These are phyloP conservation scores for Syrmaticus mikado DNA, from an alignment of 2,113 vertebrate species.

Conservation along the genomic window DNA sequence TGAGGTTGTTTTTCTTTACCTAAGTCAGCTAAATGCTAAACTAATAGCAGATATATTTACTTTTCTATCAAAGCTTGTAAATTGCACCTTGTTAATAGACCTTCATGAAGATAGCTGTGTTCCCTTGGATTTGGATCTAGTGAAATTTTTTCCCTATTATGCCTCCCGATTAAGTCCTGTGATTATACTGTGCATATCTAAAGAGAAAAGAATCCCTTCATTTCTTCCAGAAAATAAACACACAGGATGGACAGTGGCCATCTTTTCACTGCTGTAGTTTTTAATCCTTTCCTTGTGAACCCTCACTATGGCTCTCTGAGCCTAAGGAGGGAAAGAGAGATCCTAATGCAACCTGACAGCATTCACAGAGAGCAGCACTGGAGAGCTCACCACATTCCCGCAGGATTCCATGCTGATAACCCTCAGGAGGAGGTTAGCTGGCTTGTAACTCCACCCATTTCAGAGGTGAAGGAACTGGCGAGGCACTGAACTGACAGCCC, in stretches of 20 bases:
- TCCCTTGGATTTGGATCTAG: background rate
- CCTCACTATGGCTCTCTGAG: background rate
- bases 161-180: background rate
- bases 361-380: background rate
- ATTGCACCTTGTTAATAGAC: conserved; percentile 44
- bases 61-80: conserved; percentile 36
- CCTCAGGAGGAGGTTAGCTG: background rate
- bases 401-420: background rate
- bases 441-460: background rate
- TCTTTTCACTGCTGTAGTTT: background rate
- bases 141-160: background rate
- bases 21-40: conserved; percentile 47
- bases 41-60: conserved; percentile 26
- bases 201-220: background rate
- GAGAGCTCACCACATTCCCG: background rate
- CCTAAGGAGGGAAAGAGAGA: background rate
- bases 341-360: background rate
- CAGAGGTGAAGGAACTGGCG: background rate
- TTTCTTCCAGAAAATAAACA: background rate
- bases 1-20: conserved; percentile 59
- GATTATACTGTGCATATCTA: background rate
- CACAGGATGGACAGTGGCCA: background rate
- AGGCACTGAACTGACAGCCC: background rate
- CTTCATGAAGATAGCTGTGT: background rate
- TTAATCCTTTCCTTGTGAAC: background rate